Evolutionary conservation across 2,113 vertebrate genomes (phyloP), one percentile per base, ranked within the genome.

Genomic region (Calyptommatus sinebrachiatus): DNA sequence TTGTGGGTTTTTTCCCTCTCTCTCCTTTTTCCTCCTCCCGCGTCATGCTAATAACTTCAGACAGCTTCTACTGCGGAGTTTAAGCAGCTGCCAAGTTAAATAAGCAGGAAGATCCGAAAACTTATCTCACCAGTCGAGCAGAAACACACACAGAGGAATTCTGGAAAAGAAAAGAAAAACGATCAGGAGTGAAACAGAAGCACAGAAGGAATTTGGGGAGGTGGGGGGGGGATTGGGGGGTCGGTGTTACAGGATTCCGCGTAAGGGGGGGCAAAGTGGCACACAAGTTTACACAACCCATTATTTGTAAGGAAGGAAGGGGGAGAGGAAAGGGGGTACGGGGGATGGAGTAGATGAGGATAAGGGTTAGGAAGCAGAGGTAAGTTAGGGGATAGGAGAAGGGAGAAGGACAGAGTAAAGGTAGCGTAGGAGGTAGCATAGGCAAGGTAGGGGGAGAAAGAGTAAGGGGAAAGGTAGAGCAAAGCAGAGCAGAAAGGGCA

Each of bases 51-150:
- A 90, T 82, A 92, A 91, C 88, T 94, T 92, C 83, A 85, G 89
- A 90, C 92, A 92, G 92, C 86, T 88, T 93, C 88, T 89, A 89
- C 93, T 21, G 14, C 1, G 76, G 87, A 92, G 91, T 91, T 92
- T 92, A 93, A 93, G 88, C 82, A 90, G 87, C 91, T 92, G 93
- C 91, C 92, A 87, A 90, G 90, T 91, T 86, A 89, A 93, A 93
- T 94, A 91, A 90, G 8, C 0, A 35, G 4, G 87, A 89, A 70
- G 79, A 89, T 89, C 91, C 91, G 76, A 91, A 90, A 66, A 66
- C 75, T 75, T 62, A 66, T 66, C 83, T 90, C 77, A 53, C 85
- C 88, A 91, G 77, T 78, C 84, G 26, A 88, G 78, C 8, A 81
- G 83, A 91, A 72, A 87, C 83, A 78, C 31, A 22, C 0, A n/a